These are phyloP conservation scores for Sarcophaga peregrina DNA, from an alignment of 1,140 invertebrate genomes.

Conservation along the genomic window DNA sequence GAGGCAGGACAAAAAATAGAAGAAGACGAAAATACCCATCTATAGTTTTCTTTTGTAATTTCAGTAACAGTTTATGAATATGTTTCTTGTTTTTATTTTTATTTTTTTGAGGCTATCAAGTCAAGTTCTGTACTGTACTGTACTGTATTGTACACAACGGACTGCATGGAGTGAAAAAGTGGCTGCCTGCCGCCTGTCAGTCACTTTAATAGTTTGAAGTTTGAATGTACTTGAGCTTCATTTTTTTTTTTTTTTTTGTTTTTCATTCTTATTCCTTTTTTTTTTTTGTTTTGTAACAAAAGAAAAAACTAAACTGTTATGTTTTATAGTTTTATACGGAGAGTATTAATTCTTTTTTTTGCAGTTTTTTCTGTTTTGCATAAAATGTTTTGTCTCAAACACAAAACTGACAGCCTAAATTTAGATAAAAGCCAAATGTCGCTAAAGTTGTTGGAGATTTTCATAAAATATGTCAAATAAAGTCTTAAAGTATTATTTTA, in stretches of 20 bases:
- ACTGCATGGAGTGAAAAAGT: conserved; percentile 1
- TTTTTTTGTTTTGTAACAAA: background rate
- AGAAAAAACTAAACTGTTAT: background rate
- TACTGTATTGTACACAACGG: background rate
- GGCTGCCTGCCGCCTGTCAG: background rate
- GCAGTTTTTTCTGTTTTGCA: background rate
- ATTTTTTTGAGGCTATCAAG: conserved; percentile 2
- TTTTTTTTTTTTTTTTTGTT: conserved; percentile 2
- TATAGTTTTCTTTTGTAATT: conserved; percentile 23
- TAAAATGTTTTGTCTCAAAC: conserved; percentile 11
- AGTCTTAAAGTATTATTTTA: background rate
- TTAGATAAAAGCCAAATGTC: conserved; percentile 24
- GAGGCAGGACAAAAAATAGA: background rate
- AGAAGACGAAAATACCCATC: background rate
- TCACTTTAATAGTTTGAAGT: conserved; percentile 13
- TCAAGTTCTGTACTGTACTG: background rate
- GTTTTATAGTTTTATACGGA: background rate
- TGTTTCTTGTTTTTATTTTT: background rate
- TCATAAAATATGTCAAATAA: conserved; percentile 1
- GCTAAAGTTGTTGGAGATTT: conserved; percentile 9
- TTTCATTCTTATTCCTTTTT: background rate
- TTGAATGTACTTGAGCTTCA: conserved; percentile 11
- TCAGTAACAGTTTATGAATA: conserved; percentile 17
- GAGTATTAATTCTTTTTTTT: background rate
- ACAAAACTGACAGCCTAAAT: conserved; percentile 15